A percentile compares a stretch with the other conserved stretches of the same genome.
phyloP scores from a whole-genome alignment of 2,113 vertebrate species.

The Istiophorus platypterus region DNA sequence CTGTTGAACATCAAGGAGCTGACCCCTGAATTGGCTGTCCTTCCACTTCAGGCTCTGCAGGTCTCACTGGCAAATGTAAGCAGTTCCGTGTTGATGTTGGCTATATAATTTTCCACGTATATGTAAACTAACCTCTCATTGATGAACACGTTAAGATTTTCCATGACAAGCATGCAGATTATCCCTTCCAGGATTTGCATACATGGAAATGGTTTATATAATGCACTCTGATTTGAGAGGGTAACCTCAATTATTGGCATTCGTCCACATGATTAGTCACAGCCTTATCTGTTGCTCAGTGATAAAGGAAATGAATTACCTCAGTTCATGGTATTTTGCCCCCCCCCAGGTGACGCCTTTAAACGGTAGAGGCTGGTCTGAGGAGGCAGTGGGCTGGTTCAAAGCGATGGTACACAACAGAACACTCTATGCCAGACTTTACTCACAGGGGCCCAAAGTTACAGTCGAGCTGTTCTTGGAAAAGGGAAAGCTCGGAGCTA shows the following conservation, averaged over 20 bases:
- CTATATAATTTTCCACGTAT: background rate
- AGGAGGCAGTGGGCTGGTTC: constrained; percentile 81
- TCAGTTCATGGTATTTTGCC: constrained; percentile 51
- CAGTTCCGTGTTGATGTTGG: background rate
- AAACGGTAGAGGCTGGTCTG: constrained; percentile 77
- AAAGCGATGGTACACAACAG: constrained; percentile 76
- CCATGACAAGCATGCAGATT: background rate
- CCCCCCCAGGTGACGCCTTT: constrained; percentile 80
- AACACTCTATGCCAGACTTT: constrained; percentile 80
- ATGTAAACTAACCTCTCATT: background rate
- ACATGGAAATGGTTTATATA: constrained; percentile 38
- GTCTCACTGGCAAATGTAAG: constrained; percentile 83
- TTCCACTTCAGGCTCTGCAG: constrained; percentile 79
- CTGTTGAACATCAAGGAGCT: constrained; percentile 75
- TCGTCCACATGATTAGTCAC: constrained; percentile 62
- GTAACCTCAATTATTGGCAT: constrained; percentile 34
- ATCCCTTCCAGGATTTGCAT: constrained; percentile 39
- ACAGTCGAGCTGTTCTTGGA: constrained; percentile 83
- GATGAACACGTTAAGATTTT: background rate
- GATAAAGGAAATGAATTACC: constrained; percentile 68
- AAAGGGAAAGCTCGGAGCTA: constrained; percentile 82
- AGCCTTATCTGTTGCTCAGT: constrained; percentile 43
- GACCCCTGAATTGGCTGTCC: constrained; percentile 51
- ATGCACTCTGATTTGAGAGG: constrained; percentile 4
- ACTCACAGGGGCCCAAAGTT: constrained; percentile 62